Percentiles rank a stretch among this genome's conserved stretches.
phyloP scores from a whole-genome alignment of 2,888 invertebrate species.

The Clostera curtula region DNA sequence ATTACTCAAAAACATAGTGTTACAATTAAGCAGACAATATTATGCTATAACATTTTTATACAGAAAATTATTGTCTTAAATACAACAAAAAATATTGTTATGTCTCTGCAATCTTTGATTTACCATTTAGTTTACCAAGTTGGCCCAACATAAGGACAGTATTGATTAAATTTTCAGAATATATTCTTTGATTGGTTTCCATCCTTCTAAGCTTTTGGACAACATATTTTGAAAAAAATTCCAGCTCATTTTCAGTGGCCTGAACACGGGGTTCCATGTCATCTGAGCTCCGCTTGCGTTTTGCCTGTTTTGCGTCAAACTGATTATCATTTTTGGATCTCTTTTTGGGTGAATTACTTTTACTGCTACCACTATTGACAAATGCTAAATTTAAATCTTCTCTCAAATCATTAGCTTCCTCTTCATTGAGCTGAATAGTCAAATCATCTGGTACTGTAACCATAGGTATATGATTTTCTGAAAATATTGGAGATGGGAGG shows the following conservation, averaged over 20 bases:
- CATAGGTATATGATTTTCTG: slow-evolving; percentile 65
- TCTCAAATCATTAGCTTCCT: slow-evolving; percentile 57
- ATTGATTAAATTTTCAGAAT: slow-evolving; percentile 68
- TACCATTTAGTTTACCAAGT: slow-evolving; percentile 55
- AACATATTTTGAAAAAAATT: slow-evolving; percentile 66
- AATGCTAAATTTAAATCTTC: slow-evolving; percentile 52
- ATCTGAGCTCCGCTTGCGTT: slow-evolving; percentile 41
- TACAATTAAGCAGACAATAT: slow-evolving; percentile 22
- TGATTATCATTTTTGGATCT: slow-evolving; percentile 32
- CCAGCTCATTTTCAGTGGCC: slow-evolving; percentile 57
- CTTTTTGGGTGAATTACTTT: slow-evolving; percentile 30
- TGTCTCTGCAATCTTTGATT: slow-evolving; percentile 54
- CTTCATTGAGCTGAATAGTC: slow-evolving; percentile 66
- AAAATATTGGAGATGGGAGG: slow-evolving; percentile 58
- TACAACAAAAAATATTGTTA: slow-evolving; percentile 18
- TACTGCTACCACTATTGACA: slow-evolving; percentile 33
- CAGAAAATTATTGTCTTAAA: slow-evolving; percentile 14
- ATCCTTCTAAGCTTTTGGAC: slow-evolving; percentile 63
- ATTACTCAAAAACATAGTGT: too few relatives aligned
- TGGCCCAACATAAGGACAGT: slow-evolving; percentile 67
- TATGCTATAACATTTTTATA: slow-evolving; percentile 14
- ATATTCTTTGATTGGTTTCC: slow-evolving; percentile 68
- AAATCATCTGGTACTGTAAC: slow-evolving; percentile 68
- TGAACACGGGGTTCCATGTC: slow-evolving; percentile 28
- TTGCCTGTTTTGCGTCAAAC: slow-evolving; percentile 33